Conservation (phyloP, 2,113 vertebrate species). For the human region GRCh38 chr13:43947501-43948000, state of each 20-base stretch:
- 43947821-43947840: background rate
- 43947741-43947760: background rate
- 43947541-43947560: no score
- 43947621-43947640: background rate
- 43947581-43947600: no score
- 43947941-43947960: background rate
- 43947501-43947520: no score
- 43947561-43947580: no score
- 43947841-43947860: background rate
- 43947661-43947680: background rate
- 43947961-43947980: background rate
- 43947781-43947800: conserved; percentile 27
- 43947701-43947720: background rate
- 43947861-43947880: background rate
- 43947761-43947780: background rate
- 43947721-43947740: background rate
- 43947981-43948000: background rate
- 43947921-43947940: background rate
- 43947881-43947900: background rate
- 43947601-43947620: background rate
- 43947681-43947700: background rate
- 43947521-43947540: no score
- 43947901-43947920: background rate
- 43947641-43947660: background rate
- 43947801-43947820: background rate